Percentiles rank a stretch among this genome's conserved stretches.
phyloP scores from a whole-genome alignment of 2,113 vertebrate genomes.

The Fregetta grallaria region DNA sequence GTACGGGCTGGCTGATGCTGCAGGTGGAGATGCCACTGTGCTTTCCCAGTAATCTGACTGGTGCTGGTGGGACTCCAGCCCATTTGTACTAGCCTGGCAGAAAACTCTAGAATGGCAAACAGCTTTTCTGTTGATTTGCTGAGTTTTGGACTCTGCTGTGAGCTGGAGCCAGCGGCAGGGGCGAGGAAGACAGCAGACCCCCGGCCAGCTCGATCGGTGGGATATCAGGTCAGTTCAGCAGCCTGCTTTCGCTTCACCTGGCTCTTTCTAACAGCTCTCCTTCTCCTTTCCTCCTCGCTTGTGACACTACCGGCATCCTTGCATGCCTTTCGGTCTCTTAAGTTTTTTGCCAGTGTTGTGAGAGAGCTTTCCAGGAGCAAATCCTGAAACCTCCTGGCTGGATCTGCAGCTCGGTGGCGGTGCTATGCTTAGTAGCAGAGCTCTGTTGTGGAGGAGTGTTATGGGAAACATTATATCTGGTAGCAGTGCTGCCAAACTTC shows the following conservation, averaged over 20 bases:
- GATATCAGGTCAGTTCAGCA: not conserved
- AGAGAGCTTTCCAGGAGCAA: not conserved
- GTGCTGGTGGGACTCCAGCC: not conserved
- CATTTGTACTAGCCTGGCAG: not conserved
- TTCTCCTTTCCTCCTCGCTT: not conserved
- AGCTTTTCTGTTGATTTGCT: not conserved
- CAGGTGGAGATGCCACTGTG: not conserved
- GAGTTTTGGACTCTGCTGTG: not conserved
- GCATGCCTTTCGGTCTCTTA: not conserved
- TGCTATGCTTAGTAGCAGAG: not conserved
- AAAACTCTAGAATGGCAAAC: not conserved
- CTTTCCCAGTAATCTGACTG: not conserved
- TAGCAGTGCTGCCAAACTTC: not conserved
- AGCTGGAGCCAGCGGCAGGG: not conserved
- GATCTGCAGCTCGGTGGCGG: not conserved
- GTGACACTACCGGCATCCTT: not conserved
- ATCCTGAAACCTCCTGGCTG: not conserved
- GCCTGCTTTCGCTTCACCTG: not conserved
- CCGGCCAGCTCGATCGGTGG: accelerated
- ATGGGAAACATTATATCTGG: not conserved
- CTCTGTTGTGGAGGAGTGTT: conserved; percentile 36
- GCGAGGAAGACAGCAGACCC: not conserved
- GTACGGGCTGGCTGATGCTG: not conserved
- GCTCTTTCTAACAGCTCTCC: not conserved
- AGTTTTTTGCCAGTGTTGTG: not conserved